These are phyloP conservation scores for Leptatherina wallacei DNA, from an alignment of 2,797 vertebrate genomes.

Conservation along the genomic window DNA sequence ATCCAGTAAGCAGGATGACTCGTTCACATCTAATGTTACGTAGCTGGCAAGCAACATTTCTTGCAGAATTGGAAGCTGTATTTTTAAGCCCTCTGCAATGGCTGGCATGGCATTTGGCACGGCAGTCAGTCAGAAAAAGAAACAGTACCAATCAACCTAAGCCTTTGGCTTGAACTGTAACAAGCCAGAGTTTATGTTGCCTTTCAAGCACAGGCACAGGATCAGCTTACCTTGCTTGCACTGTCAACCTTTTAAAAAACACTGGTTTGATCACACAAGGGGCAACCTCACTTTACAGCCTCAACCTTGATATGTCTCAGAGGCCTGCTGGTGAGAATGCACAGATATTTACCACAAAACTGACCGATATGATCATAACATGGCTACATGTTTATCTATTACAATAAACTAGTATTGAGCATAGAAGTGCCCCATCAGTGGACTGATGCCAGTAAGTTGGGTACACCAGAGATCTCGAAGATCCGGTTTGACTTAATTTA, in stretches of 20 bases:
- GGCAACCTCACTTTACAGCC: slow-evolving; percentile 32
- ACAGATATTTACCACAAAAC: slow-evolving; percentile 44
- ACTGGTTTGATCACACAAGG: slow-evolving; percentile 49
- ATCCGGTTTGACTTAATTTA: slow-evolving; percentile 61
- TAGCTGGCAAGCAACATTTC: slow-evolving; percentile 2
- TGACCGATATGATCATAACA: slow-evolving; percentile 41
- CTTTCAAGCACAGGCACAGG: slow-evolving; percentile 55
- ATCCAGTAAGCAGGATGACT: slow-evolving; percentile 15
- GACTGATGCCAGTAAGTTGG: slow-evolving; percentile 44
- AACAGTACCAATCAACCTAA: slow-evolving; percentile 60
- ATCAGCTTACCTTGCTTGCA: slow-evolving; percentile 69
- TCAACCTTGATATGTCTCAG: slow-evolving; percentile 37
- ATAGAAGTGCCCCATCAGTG: slow-evolving; percentile 28
- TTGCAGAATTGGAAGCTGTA: slow-evolving; percentile 7
- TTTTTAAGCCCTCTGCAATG: slow-evolving; percentile 20
- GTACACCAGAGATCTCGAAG: slow-evolving; percentile 29
- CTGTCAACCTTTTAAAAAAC: slow-evolving; percentile 67
- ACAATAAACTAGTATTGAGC: slow-evolving; percentile 13
- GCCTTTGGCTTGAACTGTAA: slow-evolving; percentile 34
- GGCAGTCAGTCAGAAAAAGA: slow-evolving; percentile 34
- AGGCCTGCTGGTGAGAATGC: slow-evolving; percentile 31
- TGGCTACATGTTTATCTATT: slow-evolving; percentile 18
- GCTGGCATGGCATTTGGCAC: slow-evolving; percentile 26
- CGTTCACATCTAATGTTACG: slow-evolving; percentile 20
- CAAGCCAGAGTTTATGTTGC: slow-evolving; percentile 48